Conservation (phyloP, 2,888 invertebrate species). For the Vesta saturnalis region DNA sequence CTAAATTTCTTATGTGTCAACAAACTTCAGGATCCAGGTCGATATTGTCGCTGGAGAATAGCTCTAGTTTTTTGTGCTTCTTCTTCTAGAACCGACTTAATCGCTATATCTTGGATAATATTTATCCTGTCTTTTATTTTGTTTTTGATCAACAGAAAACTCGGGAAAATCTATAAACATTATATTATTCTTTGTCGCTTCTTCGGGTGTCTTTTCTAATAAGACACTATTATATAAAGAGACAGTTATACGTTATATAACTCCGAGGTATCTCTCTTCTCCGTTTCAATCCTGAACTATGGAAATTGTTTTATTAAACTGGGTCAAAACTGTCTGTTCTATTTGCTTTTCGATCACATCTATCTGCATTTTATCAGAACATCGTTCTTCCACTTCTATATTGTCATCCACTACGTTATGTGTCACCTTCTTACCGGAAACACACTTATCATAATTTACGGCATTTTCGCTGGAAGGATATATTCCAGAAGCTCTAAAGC, state of each 20-base stretch:
- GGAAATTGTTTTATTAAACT: neutral
- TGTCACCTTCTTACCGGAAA: too few relatives aligned
- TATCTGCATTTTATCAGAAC: too few relatives aligned
- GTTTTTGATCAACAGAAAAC: neutral
- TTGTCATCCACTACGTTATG: too few relatives aligned
- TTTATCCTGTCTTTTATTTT: neutral
- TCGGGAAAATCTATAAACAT: neutral
- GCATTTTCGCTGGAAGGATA: neutral
- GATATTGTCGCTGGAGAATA: too few relatives aligned
- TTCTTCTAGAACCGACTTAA: neutral
- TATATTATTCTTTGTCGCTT: neutral
- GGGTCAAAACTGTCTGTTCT: neutral
- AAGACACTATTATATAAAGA: neutral
- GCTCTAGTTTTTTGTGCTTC: neutral
- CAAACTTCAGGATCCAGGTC: too few relatives aligned
- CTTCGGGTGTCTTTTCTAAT: neutral
- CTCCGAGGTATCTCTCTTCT: neutral
- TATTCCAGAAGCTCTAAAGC: neutral
- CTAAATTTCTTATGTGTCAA: too few relatives aligned
- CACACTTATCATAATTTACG: neutral
- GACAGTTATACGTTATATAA: neutral
- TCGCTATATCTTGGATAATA: neutral
- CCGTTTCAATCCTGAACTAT: neutral
- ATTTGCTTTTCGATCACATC: neutral
- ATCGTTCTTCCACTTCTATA: too few relatives aligned